Conservation (phyloP, 2,113 vertebrate genomes). For the Anhinga anhinga region DNA sequence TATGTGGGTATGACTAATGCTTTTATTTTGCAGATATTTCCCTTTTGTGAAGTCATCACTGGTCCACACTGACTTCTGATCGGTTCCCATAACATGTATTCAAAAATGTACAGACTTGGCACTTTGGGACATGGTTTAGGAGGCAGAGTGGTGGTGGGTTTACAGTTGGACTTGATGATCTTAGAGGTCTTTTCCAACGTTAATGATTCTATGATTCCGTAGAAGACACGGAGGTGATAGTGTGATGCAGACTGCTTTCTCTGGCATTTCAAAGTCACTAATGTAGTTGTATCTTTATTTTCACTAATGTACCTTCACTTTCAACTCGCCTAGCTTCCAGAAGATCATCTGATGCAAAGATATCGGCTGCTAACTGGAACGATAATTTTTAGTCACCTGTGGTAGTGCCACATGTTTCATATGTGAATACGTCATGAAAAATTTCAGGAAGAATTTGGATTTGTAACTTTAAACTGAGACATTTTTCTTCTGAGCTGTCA, state of each 20-base stretch:
- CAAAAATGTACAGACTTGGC: too few relatives aligned
- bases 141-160: too few relatives aligned
- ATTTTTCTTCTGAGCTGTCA: not conserved
- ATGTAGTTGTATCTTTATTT: not conserved
- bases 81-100: not conserved
- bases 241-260: not conserved
- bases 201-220: too few relatives aligned
- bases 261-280: not conserved
- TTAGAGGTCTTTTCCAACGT: too few relatives aligned
- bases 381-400: not conserved
- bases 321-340: not conserved
- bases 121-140: too few relatives aligned
- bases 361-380: not conserved
- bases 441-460: not conserved
- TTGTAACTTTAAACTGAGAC: not conserved
- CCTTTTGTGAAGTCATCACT: not conserved
- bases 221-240: not conserved
- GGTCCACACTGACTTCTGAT: not conserved
- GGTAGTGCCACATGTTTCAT: not conserved
- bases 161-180: too few relatives aligned
- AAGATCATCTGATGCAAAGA: not conserved
- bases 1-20: not conserved
- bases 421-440: not conserved
- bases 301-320: not conserved
- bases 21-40: not conserved